phyloP scores from a whole-genome alignment of 2,113 vertebrate species.

The Plestiodon gilberti region DNA sequence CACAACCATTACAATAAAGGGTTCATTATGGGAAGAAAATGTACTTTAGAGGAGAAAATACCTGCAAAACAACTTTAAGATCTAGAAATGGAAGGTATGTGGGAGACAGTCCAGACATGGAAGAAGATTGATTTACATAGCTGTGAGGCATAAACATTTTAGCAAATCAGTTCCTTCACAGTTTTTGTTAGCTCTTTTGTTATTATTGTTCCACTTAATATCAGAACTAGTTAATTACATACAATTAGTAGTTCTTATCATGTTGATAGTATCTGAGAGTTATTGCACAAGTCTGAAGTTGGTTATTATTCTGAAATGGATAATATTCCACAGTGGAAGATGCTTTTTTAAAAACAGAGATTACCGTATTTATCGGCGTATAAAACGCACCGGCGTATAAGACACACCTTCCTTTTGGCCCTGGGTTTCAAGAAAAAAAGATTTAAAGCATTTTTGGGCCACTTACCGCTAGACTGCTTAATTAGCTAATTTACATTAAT shows the following conservation, averaged over 20 bases:
- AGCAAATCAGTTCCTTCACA: neutral
- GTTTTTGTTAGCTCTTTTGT: neutral
- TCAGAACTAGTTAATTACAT: neutral
- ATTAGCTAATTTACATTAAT: too few species aligned
- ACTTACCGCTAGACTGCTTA: too few species aligned
- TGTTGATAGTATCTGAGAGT: conserved; percentile 2
- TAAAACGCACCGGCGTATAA: too few species aligned
- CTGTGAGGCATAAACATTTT: neutral
- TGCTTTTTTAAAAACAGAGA: too few species aligned
- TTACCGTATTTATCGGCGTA: too few species aligned
- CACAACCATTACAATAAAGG: neutral
- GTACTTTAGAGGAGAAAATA: neutral
- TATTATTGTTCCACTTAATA: neutral
- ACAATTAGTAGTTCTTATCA: neutral
- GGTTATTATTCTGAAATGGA: neutral
- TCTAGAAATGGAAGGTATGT: neutral
- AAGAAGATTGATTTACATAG: conserved; percentile 8
- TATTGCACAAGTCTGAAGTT: conserved; percentile 3
- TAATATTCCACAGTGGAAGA: neutral
- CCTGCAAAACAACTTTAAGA: neutral
- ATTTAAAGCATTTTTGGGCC: too few species aligned
- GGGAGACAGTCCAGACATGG: neutral
- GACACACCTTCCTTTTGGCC: too few species aligned
- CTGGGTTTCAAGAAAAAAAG: too few species aligned
- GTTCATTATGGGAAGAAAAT: conserved; percentile 8